These are phyloP conservation scores for Bubo blakistoni DNA, from an alignment of 2,113 vertebrate species.

Conservation along the genomic window DNA sequence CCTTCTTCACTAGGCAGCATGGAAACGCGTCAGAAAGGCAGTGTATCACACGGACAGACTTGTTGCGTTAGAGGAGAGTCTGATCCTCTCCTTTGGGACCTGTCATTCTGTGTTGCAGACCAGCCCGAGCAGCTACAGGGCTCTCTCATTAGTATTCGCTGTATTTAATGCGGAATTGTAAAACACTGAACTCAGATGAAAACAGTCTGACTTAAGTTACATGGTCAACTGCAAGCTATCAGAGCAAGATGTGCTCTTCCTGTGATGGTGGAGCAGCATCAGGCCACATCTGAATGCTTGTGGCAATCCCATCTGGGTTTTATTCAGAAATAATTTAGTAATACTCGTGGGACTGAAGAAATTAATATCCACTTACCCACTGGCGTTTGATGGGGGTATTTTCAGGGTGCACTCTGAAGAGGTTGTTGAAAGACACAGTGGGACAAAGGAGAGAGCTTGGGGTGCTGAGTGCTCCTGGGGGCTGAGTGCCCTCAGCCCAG, in stretches of 20 bases:
- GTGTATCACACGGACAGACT: not conserved
- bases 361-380: accelerated
- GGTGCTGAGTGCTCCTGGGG: not conserved
- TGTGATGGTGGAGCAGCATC: not conserved
- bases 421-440: not conserved
- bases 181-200: not conserved
- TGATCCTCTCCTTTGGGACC: not conserved
- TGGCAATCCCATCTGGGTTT: not conserved
- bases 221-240: not conserved
- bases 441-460: not conserved
- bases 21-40: not conserved
- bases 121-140: not conserved
- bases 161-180: not conserved
- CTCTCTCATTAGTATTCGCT: not conserved
- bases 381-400: accelerated
- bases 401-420: not conserved
- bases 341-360: not conserved
- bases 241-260: not conserved
- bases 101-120: not conserved
- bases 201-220: not conserved
- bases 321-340: not conserved
- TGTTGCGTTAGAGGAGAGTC: not conserved
- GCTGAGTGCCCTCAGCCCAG: not conserved
- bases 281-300: not conserved
- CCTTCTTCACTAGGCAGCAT: not conserved